Evolutionary conservation across 2,888 invertebrate genomes (phyloP), one percentile per base, ranked within the genome.

Genomic region (Amblyteles armatorius): DNA sequence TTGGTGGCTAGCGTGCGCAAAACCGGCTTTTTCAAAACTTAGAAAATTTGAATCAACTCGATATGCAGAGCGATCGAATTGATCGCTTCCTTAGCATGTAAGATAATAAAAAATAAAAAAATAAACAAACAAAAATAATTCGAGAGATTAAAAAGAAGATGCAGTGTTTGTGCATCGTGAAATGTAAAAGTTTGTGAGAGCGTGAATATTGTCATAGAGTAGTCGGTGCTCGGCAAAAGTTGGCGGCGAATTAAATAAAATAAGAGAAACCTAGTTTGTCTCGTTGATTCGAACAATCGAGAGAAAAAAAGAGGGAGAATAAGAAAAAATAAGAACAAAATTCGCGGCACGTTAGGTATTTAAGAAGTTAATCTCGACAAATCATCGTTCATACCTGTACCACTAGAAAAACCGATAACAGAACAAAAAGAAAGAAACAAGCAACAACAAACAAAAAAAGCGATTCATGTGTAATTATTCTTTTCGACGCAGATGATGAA

Each of bases 401-500:
- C 89, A 89, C 85, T 91, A 90, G 89, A 88, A 79, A 90, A 89
- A 85, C 65, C 67, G 78, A 68, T 65, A 52, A 57, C 29, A 40
- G 36, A 60, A 68, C 26, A 50, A 67, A 71, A 60, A 33, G 40
- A 68, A 36, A 11, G 60, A 73, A 67, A 55, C 55, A 73, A 33
- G 73, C 29, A 48, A 40, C 71, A 60, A 57, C 36, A 68, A 83
- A n/a, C n/a, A n/a, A 68, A 44, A 74, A 85, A 81, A 89, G 89
- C 88, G 90, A 91, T 90, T 91, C 90, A 90, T 91, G 89, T 92
- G 91, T 92, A 91, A 93, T 92, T 91, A 91, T 91, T 91, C 90
- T 92, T 90, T 79, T 86, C 78, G 90, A 90, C 89, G 91, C 92
- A 92, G 92, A 48, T 91, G 92, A 92, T 91, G 90, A 92, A 92